Percentiles rank a stretch among this genome's conserved stretches.
Evolutionary conservation across 37 sponge, comb jelly and placozoan genomes (phyloP).

Genomic region (Axinella damicornis): DNA sequence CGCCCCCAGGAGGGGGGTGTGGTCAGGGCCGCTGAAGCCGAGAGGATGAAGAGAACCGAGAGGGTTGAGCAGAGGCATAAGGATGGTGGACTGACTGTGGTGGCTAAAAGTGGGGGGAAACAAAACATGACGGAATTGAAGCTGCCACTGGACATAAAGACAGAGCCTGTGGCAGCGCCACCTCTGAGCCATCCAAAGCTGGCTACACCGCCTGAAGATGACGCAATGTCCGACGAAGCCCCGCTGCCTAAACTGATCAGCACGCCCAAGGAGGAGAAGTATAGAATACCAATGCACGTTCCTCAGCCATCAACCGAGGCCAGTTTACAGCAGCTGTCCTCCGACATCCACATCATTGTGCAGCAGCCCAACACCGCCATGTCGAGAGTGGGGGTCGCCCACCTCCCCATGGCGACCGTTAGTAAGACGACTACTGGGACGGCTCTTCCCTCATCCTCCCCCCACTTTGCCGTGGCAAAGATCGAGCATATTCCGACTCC

Average conservation of each 20-base stretch:
- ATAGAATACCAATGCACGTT: constrained; percentile 1
- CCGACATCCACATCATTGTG: constrained; percentile 42
- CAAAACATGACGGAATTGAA: too few species aligned
- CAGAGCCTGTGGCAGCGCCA: not conserved
- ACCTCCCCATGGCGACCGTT: not conserved
- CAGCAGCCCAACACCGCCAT: constrained; percentile 51
- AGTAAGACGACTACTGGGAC: not conserved
- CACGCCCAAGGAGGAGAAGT: not conserved
- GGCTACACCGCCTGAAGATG: too few species aligned
- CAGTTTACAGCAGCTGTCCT: not conserved
- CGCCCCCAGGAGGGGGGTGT: not conserved
- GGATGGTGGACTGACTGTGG: not conserved
- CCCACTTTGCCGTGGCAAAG: not conserved
- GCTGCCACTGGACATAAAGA: not conserved
- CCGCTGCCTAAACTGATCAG: constrained; percentile 1
- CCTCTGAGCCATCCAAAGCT: too few species aligned
- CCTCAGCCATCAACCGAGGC: constrained; percentile 30
- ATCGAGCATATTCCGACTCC: too few species aligned
- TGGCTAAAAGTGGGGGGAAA: too few species aligned
- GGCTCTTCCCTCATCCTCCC: not conserved
- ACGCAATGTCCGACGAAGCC: not conserved
- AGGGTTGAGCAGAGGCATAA: not conserved
- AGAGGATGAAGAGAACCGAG: too few species aligned
- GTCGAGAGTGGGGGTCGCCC: not conserved
- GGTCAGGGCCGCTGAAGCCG: not conserved